phyloP scores from a whole-genome alignment of 2,797 vertebrate species.

The Phalloptychus januarius region DNA sequence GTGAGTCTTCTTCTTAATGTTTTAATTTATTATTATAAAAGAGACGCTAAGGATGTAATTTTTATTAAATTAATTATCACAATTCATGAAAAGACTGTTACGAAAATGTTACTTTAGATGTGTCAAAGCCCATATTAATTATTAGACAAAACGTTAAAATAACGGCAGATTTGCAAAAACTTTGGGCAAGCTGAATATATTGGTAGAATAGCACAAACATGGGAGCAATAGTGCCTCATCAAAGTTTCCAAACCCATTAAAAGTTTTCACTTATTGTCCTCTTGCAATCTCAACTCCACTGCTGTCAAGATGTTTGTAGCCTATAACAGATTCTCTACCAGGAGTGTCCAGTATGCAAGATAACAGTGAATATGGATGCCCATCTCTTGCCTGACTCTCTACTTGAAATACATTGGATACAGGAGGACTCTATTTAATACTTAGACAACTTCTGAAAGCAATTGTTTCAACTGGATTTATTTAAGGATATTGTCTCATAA shows the following conservation, averaged over 20 bases:
- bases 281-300: not conserved
- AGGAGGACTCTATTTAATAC: not conserved
- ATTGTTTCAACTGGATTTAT: not conserved
- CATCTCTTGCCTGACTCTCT: too few relatives aligned
- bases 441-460: not conserved
- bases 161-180: conserved; percentile 3
- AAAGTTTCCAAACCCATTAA: not conserved
- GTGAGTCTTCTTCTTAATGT: conserved; percentile 10
- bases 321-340: not conserved
- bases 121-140: conserved; percentile 3
- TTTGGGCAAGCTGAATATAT: not conserved
- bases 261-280: not conserved
- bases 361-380: too few relatives aligned
- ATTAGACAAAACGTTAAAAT: not conserved
- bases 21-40: conserved; percentile 18
- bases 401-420: too few relatives aligned
- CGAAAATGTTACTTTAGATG: conserved; percentile 14
- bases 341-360: not conserved
- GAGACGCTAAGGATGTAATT: conserved; percentile 26
- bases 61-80: conserved; percentile 19
- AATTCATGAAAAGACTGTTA: conserved; percentile 2
- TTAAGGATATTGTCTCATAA: not conserved
- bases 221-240: not conserved
- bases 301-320: not conserved
- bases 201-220: not conserved